A percentile compares a stretch with the other conserved stretches of the same genome.
These are phyloP conservation scores for Danio kyathit DNA, from an alignment of 2,797 vertebrate species.

Conservation along the genomic window DNA sequence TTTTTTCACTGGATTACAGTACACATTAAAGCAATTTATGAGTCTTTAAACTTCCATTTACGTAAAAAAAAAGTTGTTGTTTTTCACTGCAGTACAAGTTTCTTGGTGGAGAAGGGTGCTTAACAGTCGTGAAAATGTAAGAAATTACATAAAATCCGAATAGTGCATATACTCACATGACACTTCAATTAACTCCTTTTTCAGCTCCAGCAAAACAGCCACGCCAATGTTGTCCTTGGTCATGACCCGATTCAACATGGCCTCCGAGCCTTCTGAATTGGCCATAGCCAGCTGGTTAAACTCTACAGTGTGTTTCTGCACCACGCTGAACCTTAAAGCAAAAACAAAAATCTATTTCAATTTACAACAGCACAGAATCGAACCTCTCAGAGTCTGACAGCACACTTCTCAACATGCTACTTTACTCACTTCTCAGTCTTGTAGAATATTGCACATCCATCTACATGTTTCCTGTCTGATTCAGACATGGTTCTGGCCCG, in stretches of 20 bases:
- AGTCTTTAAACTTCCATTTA: neutral
- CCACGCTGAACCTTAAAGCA: slow-evolving; percentile 87
- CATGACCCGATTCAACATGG: slow-evolving; percentile 98
- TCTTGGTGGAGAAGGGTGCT: neutral
- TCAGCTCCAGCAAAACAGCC: slow-evolving; percentile 92
- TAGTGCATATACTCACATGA: slow-evolving; percentile 41
- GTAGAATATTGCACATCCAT: slow-evolving; percentile 98
- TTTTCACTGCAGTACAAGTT: neutral
- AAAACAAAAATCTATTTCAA: neutral
- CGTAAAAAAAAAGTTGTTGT: neutral
- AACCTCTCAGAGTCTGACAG: neutral
- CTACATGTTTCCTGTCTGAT: slow-evolving; percentile 96
- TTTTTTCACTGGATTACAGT: neutral
- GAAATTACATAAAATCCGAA: too few species aligned
- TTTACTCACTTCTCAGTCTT: slow-evolving; percentile 92
- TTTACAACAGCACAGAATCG: neutral
- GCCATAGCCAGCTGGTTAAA: slow-evolving; percentile 99
- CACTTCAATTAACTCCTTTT: slow-evolving; percentile 92
- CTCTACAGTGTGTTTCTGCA: slow-evolving; percentile 99
- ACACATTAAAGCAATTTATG: neutral
- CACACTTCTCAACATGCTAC: neutral
- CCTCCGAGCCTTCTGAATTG: slow-evolving; percentile 97
- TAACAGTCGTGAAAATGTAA: neutral
- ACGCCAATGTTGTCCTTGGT: slow-evolving; percentile 99
- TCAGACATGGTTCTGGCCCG: slow-evolving; percentile 98